Percentiles rank a stretch among this genome's conserved stretches.
Conservation (phyloP, 1,140 invertebrate genomes). For the Drosophila mojavensis region DNA sequence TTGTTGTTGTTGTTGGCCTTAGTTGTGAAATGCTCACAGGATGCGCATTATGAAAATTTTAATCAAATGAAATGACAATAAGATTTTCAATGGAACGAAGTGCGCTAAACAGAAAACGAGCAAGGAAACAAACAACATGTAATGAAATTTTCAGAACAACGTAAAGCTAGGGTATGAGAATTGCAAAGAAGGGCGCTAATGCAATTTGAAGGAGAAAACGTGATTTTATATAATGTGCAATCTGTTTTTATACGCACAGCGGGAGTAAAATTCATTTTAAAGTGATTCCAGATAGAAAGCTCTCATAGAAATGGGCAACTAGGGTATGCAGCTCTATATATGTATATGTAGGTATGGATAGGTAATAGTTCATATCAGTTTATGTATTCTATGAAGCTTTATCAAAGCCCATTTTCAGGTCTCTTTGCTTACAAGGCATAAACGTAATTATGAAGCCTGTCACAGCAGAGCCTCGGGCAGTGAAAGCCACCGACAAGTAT, state of each 20-base stretch:
- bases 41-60: slow-evolving; percentile 70
- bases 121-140: background rate
- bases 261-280: too few relatives aligned
- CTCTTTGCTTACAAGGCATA: background rate
- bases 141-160: slow-evolving; percentile 9
- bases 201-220: background rate
- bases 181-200: background rate
- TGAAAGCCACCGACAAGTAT: slow-evolving; percentile 3
- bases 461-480: background rate
- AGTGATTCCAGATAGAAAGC: too few relatives aligned
- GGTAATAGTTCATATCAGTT: too few relatives aligned
- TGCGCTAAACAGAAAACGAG: slow-evolving; percentile 6
- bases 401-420: background rate
- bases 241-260: too few relatives aligned
- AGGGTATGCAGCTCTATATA: background rate
- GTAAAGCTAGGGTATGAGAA: slow-evolving; percentile 8
- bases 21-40: slow-evolving; percentile 56
- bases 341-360: background rate
- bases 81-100: slow-evolving; percentile 54
- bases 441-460: background rate
- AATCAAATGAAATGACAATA: slow-evolving; percentile 78
- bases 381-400: background rate
- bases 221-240: too few relatives aligned
- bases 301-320: too few relatives aligned
- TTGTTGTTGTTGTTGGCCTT: slow-evolving; percentile 26